Conservation (phyloP, 2,113 vertebrate genomes). For the Anarhynchus alexandrinus region DNA sequence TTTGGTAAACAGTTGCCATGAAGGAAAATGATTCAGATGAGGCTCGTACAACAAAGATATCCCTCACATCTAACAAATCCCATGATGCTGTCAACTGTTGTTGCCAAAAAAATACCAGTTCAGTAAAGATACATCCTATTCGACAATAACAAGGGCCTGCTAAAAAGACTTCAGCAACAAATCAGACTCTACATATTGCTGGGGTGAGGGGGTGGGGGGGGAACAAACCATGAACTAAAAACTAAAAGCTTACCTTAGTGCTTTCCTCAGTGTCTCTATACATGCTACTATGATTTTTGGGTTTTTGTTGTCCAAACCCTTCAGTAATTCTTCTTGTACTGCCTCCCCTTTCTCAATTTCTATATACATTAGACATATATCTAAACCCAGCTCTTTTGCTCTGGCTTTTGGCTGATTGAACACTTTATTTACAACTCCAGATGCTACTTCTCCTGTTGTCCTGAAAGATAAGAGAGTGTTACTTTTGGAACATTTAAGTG, state of each 20-base stretch:
- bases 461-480: constrained; percentile 70
- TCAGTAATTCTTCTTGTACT: constrained; percentile 94
- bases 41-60: not conserved
- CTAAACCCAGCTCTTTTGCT: constrained; percentile 91
- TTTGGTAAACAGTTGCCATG: not conserved
- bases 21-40: not conserved
- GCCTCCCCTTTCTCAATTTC: constrained; percentile 94
- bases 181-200: not conserved
- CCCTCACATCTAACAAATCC: not conserved
- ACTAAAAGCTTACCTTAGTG: constrained; percentile 82
- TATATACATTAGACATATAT: constrained; percentile 95
- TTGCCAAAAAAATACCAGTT: not conserved
- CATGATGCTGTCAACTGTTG: not conserved
- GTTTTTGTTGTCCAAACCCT: constrained; percentile 97
- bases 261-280: constrained; percentile 89
- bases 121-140: not conserved
- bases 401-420: constrained; percentile 98
- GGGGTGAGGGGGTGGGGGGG: not conserved
- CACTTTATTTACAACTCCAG: constrained; percentile 96
- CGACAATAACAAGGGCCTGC: not conserved
- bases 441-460: constrained; percentile 93
- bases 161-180: not conserved
- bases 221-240: not conserved
- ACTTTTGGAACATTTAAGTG: not conserved
- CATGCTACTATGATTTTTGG: constrained; percentile 94